Conservation (phyloP, 1,140 invertebrate species). For the Cataglyphis hispanica region DNA sequence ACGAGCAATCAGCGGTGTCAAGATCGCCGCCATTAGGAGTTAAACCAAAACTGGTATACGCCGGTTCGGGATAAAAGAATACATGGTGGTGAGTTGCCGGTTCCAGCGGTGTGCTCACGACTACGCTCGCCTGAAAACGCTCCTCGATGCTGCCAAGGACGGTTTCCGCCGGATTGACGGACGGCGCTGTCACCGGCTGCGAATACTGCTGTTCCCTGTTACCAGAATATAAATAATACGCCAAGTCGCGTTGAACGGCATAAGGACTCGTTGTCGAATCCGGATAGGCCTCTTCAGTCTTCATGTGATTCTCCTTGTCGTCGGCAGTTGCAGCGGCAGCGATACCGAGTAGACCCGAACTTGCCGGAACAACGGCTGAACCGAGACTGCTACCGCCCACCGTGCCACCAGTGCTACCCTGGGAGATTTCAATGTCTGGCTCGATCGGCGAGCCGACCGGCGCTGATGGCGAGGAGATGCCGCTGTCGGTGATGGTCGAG, state of each 20-base stretch:
- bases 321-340: not conserved
- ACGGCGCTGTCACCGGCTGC: constrained; percentile 37
- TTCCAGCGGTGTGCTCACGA: constrained; percentile 52
- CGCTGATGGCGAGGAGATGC: constrained; percentile 16
- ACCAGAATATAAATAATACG: constrained; percentile 80
- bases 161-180: constrained; percentile 66
- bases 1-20: constrained; percentile 75
- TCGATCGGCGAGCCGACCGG: constrained; percentile 81
- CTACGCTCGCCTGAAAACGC: constrained; percentile 66
- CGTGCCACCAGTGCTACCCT: constrained; percentile 4
- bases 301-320: constrained; percentile 80
- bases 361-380: constrained; percentile 10
- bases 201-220: constrained; percentile 72
- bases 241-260: constrained; percentile 71
- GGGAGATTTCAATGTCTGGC: constrained; percentile 81
- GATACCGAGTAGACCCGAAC: constrained; percentile 57
- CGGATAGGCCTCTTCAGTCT: constrained; percentile 79
- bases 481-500: constrained; percentile 56
- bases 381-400: constrained; percentile 64
- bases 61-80: constrained; percentile 79
- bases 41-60: constrained; percentile 70
- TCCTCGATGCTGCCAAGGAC: constrained; percentile 83
- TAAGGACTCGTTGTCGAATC: constrained; percentile 53
- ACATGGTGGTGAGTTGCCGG: constrained; percentile 63
- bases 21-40: constrained; percentile 72